phyloP scores from a whole-genome alignment of 2,113 vertebrate genomes.

The Hemichromis elongatus region DNA sequence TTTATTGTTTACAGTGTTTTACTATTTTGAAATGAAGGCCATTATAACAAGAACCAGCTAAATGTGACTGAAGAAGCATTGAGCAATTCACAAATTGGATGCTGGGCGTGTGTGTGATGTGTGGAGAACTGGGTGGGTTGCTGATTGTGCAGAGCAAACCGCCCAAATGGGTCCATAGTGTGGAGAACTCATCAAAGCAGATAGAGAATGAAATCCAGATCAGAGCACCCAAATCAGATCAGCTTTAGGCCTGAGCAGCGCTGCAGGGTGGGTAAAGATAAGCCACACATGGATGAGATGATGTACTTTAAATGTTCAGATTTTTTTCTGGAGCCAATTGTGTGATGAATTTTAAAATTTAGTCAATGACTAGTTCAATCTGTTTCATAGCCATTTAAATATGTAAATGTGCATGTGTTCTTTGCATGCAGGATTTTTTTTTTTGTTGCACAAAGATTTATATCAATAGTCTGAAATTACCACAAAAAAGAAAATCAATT shows the following conservation, averaged over 20 bases:
- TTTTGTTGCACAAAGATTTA: background rate
- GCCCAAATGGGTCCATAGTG: background rate
- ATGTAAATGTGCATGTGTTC: background rate
- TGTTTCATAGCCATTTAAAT: background rate
- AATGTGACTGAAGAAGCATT: background rate
- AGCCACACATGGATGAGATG: background rate
- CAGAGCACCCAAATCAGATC: background rate
- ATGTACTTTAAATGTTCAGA: background rate
- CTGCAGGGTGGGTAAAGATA: background rate
- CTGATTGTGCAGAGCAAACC: background rate
- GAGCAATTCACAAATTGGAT: background rate
- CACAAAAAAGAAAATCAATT: background rate
- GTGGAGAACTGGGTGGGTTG: background rate
- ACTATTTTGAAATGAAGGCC: background rate
- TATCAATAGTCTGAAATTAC: background rate
- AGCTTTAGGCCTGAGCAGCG: background rate
- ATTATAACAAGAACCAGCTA: background rate
- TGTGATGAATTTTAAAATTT: background rate
- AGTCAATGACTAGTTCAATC: background rate
- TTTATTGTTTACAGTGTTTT: background rate
- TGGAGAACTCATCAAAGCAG: background rate
- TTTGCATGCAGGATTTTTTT: background rate
- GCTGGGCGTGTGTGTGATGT: background rate
- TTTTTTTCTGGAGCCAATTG: background rate
- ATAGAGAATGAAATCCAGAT: background rate